Evolutionary conservation across 2,888 invertebrate genomes (phyloP), one percentile per base, ranked within the genome.

Genomic region (Synergus laeviventris): DNA sequence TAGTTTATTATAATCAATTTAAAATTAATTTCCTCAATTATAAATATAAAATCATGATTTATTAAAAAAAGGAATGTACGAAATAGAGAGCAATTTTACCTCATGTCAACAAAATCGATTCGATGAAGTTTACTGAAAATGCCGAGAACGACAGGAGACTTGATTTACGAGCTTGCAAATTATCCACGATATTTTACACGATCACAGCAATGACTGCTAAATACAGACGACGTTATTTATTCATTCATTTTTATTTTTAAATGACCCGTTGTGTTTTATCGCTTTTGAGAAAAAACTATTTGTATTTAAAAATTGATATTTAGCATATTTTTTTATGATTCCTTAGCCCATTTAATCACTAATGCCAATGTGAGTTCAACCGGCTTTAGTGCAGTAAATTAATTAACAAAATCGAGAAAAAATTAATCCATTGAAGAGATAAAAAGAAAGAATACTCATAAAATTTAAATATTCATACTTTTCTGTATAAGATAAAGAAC

Each of bases 101-200:
- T 14, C 12, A 18, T 8, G 24, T 14, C 14, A 59, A 59, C 18
- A 59, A 24, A 59, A 59, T 59, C 18, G 24, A 24, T 21, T 59
- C 1, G 59, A 59, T 59, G 14, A 59, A 59, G 24, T 59, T 59
- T 24, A 14, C 59, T 59, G 59, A 59, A 59, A 59, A 59, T 14
- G 24, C 18, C 12, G 18, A 59, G 59, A 24, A 24, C 12, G 59
- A 59, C 59, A 59, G 14, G 24, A 59, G 24, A 59, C 14, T 59
- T 59, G 59, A 59, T 59, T 24, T 59, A 59, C 14, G 59, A 59
- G 18, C 59, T 59, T 59, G 59, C 59, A 59, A 21, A 59, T 59
- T 24, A 59, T 21, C 24, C 14, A 59, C 59, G 12, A 59, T 59
- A 59, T 59, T 24, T 24, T 59, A 59, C 59, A 59, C 24, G 59